Base-by-base conservation (phyloP, 2,888 invertebrate species). In the Deilephila elpenor region DNA sequence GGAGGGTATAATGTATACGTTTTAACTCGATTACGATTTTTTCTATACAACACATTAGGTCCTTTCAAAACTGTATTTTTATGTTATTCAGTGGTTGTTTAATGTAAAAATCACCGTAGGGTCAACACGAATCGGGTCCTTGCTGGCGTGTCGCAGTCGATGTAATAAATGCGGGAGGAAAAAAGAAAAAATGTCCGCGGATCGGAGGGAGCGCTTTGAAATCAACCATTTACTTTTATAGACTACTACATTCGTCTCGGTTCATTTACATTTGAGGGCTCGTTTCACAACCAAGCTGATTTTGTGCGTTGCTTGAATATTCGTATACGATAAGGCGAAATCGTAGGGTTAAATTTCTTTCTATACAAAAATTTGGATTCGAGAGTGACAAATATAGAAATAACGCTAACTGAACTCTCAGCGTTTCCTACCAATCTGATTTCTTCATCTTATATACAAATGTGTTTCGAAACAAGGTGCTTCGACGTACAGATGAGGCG, bases 181-280 rank as follows among this genome's bases (percentile, higher is more conserved):
- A 78, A 79, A 44, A 14, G 76, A 78, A 67, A 67, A 67, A 73
- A 75, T 75, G 73, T 77, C 72, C 75, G 71, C 74, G 77, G 72
- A 60, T 71, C 76, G 75, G 74, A 80, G 78, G 76, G 77, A 80
- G 77, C 78, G 70, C 75, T 75, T 78, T 78, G 81, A 81, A 80
- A 82, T 81, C 79, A 82, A 80, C 81, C 84, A 84, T 84, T 84
- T 80, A 77, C 78, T 84, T 83, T 85, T 85, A 86, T 83, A 76
- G 78, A 78, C 80, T 79, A 80, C 79, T 79, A 80, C 79, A 79
- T 83, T 84, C 79, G 81, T 78, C 80, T 78, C 79, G 80, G 77
- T 80, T 82, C 84, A 81, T 84, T 82, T 83, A 81, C 81, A 83
- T 83, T 82, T 81, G 74, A 75, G 77, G 75, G 74, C 73, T 78